phyloP scores from a whole-genome alignment of 2,113 vertebrate species.

The Phocoena sinus region DNA sequence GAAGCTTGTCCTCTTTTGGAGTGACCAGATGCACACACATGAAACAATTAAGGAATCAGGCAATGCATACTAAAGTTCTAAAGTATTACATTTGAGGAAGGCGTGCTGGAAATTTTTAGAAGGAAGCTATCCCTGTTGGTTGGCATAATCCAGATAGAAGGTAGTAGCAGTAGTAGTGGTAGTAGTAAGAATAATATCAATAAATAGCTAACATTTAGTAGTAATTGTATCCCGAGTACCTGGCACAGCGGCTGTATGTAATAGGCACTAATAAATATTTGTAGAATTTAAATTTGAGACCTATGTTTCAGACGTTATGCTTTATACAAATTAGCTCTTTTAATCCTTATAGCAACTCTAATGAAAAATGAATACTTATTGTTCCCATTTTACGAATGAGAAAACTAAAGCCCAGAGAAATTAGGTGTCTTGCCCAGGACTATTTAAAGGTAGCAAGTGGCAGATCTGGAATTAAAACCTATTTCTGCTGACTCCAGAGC shows the following conservation, averaged over 20 bases:
- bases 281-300: not conserved
- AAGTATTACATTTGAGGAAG: not conserved
- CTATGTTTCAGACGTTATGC: not conserved
- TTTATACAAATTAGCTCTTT: not conserved
- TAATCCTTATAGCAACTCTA: not conserved
- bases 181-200: not conserved
- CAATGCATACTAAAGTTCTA: not conserved
- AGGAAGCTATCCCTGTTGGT: not conserved
- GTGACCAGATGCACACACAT: not conserved
- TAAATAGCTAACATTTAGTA: not conserved
- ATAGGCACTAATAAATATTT: not conserved
- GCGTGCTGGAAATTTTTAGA: not conserved
- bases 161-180: not conserved
- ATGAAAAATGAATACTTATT: not conserved
- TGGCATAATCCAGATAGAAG: not conserved
- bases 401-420: not conserved
- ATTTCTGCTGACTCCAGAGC: not conserved
- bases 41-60: not conserved
- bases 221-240: not conserved
- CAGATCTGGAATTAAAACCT: not conserved
- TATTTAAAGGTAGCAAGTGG: not conserved
- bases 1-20: not conserved
- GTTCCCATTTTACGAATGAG: not conserved
- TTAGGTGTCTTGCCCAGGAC: not conserved
- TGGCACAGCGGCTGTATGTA: not conserved